phyloP scores from a whole-genome alignment of 2,888 invertebrate species.

The Hyles lineata region DNA sequence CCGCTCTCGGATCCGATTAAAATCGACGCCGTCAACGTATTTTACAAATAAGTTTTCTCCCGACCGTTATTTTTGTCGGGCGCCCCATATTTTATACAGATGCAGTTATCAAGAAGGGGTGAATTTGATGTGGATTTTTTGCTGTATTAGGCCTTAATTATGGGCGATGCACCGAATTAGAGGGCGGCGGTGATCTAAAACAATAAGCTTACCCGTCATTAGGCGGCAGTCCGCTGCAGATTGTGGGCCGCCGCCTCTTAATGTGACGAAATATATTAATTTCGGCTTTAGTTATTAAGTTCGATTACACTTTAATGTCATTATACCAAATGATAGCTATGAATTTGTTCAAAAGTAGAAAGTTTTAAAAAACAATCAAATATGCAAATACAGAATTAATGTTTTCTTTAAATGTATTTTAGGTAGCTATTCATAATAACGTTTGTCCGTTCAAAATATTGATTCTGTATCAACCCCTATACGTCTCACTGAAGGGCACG shows the following conservation, averaged over 20 bases:
- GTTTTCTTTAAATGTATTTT: too few species aligned
- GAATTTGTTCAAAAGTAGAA: background rate
- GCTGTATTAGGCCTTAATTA: slow-evolving; percentile 70
- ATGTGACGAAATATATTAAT: slow-evolving; percentile 75
- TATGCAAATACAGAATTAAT: too few species aligned
- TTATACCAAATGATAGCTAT: background rate
- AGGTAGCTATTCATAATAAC: too few species aligned
- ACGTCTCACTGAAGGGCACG: too few species aligned
- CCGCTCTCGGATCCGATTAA: slow-evolving; percentile 24
- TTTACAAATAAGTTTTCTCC: slow-evolving; percentile 42
- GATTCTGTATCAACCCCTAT: too few species aligned
- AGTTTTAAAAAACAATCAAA: too few species aligned
- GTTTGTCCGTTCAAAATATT: too few species aligned
- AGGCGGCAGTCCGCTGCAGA: slow-evolving; percentile 64
- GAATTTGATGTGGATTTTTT: slow-evolving; percentile 70
- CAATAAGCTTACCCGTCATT: slow-evolving; percentile 79
- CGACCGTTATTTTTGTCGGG: slow-evolving; percentile 56
- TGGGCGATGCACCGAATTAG: slow-evolving; percentile 75
- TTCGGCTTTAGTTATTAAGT: slow-evolving; percentile 63
- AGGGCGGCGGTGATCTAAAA: slow-evolving; percentile 82
- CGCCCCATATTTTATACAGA: slow-evolving; percentile 63
- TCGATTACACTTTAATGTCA: slow-evolving; percentile 37
- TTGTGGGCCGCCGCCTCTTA: slow-evolving; percentile 67
- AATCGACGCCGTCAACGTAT: slow-evolving; percentile 35
- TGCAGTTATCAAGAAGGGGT: slow-evolving; percentile 74